A percentile compares a stretch with the other conserved stretches of the same genome.
These are phyloP conservation scores for Camponotus fellah DNA, from an alignment of 2,888 invertebrate genomes.

Conservation along the genomic window DNA sequence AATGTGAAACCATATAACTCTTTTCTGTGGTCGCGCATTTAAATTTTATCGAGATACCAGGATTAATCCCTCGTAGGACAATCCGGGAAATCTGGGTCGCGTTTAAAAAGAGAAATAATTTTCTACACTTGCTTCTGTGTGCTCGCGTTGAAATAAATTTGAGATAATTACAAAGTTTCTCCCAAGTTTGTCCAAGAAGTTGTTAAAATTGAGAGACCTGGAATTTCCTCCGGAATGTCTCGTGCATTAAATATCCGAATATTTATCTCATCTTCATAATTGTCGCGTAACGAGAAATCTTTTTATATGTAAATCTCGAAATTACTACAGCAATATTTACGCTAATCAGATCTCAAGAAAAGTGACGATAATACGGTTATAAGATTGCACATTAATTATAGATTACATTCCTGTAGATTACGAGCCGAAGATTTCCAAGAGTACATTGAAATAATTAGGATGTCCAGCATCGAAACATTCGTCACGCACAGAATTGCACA, in stretches of 20 bases:
- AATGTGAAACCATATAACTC: slow-evolving; percentile 25
- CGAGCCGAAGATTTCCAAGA: not conserved
- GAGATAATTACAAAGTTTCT: slow-evolving; percentile 19
- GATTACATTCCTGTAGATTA: not conserved
- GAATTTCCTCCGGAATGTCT: not conserved
- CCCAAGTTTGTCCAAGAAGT: not conserved
- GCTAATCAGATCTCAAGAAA: not conserved
- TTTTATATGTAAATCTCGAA: not conserved
- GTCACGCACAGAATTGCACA: slow-evolving; percentile 14
- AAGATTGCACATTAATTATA: slow-evolving; percentile 17
- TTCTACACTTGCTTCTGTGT: not conserved
- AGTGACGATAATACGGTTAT: not conserved
- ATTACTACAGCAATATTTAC: not conserved
- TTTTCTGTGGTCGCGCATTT: slow-evolving; percentile 21
- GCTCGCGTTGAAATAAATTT: not conserved
- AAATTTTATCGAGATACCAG: slow-evolving; percentile 20
- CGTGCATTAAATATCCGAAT: not conserved
- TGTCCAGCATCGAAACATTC: not conserved
- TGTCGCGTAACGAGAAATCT: not conserved
- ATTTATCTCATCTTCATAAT: not conserved
- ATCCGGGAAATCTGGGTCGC: slow-evolving; percentile 32
- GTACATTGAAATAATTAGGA: slow-evolving; percentile 1
- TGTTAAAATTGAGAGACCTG: not conserved
- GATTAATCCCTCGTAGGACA: slow-evolving; percentile 24
- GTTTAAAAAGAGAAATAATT: slow-evolving; percentile 25